A percentile compares a stretch with the other conserved stretches of the same genome.
Conservation (phyloP, 1,140 invertebrate genomes). For the Drosophila truncata region DNA sequence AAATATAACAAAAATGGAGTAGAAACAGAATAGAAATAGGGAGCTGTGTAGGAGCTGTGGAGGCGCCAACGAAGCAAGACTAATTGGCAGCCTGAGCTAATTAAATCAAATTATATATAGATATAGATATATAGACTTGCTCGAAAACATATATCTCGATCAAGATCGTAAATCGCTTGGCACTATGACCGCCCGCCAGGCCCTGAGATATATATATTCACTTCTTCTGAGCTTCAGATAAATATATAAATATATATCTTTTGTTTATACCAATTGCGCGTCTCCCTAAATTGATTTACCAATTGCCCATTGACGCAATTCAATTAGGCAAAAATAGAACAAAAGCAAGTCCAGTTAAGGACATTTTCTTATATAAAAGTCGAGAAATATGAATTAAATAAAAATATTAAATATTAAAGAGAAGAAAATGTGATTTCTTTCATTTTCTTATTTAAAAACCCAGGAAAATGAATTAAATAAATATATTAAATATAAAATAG, state of each 20-base stretch:
- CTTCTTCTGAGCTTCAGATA: background rate
- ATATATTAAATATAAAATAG: too few species aligned
- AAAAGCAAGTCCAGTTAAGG: background rate
- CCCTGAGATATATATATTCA: background rate
- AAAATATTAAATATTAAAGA: background rate
- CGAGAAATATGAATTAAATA: background rate
- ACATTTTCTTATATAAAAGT: too few species aligned
- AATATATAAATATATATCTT: background rate
- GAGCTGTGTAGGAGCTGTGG: too few species aligned
- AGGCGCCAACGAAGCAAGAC: constrained; percentile 51
- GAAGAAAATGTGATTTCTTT: background rate
- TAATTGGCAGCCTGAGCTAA: constrained; percentile 74
- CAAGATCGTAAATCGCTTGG: constrained; percentile 74
- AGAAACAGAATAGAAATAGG: constrained; percentile 6
- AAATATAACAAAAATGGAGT: background rate
- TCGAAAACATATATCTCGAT: constrained; percentile 62
- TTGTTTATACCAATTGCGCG: constrained; percentile 32
- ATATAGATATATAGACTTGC: background rate
- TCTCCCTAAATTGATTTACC: constrained; percentile 37
- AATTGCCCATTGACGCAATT: constrained; percentile 51
- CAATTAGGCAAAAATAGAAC: constrained; percentile 32
- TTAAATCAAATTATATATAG: constrained; percentile 68
- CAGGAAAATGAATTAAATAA: too few species aligned
- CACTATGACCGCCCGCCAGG: constrained; percentile 42
- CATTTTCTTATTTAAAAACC: too few species aligned